Conservation (phyloP, 1,140 invertebrate species). For the Lepidostoma basale region DNA sequence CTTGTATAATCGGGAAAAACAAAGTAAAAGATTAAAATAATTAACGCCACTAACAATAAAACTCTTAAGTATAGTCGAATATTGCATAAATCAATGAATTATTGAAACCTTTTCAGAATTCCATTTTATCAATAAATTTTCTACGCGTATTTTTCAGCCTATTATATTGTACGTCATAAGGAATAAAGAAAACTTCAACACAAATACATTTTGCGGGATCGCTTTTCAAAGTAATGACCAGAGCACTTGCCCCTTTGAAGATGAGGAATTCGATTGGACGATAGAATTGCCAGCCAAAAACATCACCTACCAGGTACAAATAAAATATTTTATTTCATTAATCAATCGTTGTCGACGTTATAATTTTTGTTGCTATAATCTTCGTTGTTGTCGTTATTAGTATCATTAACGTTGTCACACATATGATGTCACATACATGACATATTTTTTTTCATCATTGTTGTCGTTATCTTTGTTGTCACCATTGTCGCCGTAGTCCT, state of each 20-base stretch:
- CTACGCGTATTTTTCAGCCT: constrained; percentile 53
- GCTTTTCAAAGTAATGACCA: constrained; percentile 58
- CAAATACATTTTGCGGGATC: constrained; percentile 62
- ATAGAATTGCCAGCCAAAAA: constrained; percentile 56
- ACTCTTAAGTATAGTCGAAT: too few species aligned
- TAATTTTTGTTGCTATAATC: neutral
- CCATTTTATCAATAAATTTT: neutral
- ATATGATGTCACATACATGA: too few species aligned
- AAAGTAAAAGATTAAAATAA: too few species aligned
- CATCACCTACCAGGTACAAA: neutral
- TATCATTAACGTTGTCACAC: too few species aligned
- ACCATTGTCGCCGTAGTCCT: too few species aligned
- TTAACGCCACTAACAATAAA: too few species aligned
- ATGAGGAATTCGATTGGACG: constrained; percentile 62
- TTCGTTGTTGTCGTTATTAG: too few species aligned
- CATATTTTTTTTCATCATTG: too few species aligned
- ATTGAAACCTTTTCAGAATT: neutral
- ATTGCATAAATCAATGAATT: too few species aligned
- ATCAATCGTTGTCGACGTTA: too few species aligned
- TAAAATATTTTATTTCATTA: neutral
- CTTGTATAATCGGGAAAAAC: too few species aligned
- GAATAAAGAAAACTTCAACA: constrained; percentile 55
- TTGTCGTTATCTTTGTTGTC: too few species aligned
- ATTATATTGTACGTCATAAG: constrained; percentile 63
- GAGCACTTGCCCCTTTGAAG: constrained; percentile 50